Conservation (phyloP, 2,113 vertebrate genomes). For the Meriones unguiculatus region DNA sequence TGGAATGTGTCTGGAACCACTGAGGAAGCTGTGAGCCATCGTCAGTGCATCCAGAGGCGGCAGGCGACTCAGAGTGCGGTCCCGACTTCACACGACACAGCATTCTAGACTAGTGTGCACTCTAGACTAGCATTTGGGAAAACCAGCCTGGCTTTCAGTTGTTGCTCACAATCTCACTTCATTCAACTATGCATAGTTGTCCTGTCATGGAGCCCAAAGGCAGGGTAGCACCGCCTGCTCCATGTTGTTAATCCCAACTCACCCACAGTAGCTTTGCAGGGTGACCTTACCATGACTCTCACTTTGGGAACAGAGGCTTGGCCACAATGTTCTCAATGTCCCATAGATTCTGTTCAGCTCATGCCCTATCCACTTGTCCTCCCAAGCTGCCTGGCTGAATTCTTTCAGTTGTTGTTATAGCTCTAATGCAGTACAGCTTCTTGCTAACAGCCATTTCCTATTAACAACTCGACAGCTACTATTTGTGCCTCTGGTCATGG, state of each 20-base stretch:
- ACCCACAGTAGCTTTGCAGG: too few relatives aligned
- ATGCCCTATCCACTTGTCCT: background rate
- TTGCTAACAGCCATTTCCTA: background rate
- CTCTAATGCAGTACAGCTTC: background rate
- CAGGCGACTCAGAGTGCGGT: too few relatives aligned
- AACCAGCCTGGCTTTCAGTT: background rate
- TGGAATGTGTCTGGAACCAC: too few relatives aligned
- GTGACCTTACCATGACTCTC: background rate
- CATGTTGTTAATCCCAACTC: background rate
- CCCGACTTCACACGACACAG: background rate
- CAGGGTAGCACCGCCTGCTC: background rate
- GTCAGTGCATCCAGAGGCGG: background rate
- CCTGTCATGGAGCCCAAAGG: background rate
- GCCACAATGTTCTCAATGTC: background rate
- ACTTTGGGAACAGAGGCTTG: background rate
- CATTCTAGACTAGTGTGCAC: background rate
- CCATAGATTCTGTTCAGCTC: too few relatives aligned
- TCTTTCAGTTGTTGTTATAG: background rate
- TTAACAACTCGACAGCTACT: background rate
- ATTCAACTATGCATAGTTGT: background rate
- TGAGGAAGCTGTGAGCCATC: too few relatives aligned
- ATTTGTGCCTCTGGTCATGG: background rate
- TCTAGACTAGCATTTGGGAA: too few relatives aligned
- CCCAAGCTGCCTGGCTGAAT: rapidly evolving
- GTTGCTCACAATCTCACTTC: background rate